Evolutionary conservation across 2,888 invertebrate species (phyloP), one percentile per base, ranked within the genome.

Genomic region (Hofmannophila pseudospretella): DNA sequence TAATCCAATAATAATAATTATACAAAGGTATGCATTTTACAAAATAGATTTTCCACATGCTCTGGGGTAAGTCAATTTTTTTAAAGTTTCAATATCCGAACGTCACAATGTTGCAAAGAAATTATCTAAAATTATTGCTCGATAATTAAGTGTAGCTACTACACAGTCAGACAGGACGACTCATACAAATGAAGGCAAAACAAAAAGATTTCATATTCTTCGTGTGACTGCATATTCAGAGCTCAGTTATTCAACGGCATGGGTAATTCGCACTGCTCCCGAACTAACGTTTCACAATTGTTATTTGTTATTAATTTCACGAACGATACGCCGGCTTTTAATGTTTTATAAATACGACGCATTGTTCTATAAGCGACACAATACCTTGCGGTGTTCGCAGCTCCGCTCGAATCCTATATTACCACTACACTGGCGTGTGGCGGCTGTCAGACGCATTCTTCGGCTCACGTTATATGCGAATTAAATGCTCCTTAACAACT

Each of bases 241-340:
- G 53, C 53, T 39, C 54, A 64, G 70, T 70, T 73, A 76, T 74
- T 73, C 72, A 77, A 70, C 67, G 63, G 67, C 67, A 70, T 70
- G 75, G 76, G 74, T 75, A 84, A 80, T 82, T 84, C 82, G 71
- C 80, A 73, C 71, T 67, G 78, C 74, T 73, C 70, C 79, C 78
- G 78, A 81, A 80, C 77, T 78, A 80, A 79, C 77, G 82, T 84
- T 84, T 76, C 85, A 81, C 81, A 76, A 82, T 84, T 85, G 85
- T 85, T 85, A 85, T 86, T 86, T 85, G 85, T 86, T 86, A 85
- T 86, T 85, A 85, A 85, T 86, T 85, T 86, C 85, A 78, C 75
- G 82, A 84, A 76, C 85, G 85, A 84, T 85, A 85, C 81, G 80
- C 74, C 73, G 75, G 79, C 75, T 80, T 77, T 80, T 78, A 85